These are phyloP conservation scores for Drosophila crucigera DNA, from an alignment of 2,888 invertebrate species.

Conservation along the genomic window DNA sequence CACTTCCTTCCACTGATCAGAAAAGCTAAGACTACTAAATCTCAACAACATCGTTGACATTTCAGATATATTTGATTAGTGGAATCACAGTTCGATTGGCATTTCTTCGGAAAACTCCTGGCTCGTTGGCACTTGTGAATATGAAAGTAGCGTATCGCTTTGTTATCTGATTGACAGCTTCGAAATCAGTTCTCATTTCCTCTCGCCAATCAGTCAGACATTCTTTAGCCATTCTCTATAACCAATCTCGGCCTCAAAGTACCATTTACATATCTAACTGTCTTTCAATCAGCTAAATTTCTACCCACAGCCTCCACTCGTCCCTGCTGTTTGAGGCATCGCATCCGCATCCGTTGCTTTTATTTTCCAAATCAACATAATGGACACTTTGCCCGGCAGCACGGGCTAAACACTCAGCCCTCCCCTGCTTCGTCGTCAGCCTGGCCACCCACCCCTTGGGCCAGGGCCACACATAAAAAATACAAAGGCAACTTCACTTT, in stretches of 20 bases:
- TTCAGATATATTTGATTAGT: not conserved
- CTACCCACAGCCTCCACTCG: not conserved
- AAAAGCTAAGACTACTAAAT: not conserved
- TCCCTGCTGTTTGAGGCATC: constrained; percentile 54
- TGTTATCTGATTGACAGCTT: constrained; percentile 58
- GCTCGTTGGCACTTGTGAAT: constrained; percentile 20
- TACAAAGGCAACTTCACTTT: constrained; percentile 73
- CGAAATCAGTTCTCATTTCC: constrained; percentile 39
- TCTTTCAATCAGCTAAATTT: constrained; percentile 77
- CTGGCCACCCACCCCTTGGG: not conserved
- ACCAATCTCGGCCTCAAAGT: constrained; percentile 42
- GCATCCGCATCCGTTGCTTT: constrained; percentile 70
- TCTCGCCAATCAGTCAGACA: constrained; percentile 10
- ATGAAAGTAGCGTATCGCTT: constrained; percentile 34
- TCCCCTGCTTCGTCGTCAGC: not conserved
- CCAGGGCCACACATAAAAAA: constrained; percentile 45
- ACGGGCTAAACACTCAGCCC: not conserved
- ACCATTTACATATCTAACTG: constrained; percentile 55
- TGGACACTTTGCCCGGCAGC: constrained; percentile 80
- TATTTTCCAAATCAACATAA: constrained; percentile 81
- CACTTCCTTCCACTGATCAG: not conserved
- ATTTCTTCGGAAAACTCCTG: not conserved
- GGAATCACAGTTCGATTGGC: not conserved
- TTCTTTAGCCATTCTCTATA: constrained; percentile 32
- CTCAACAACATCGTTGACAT: not conserved